phyloP scores from a whole-genome alignment of 2,797 vertebrate genomes.

The Bradypus variegatus region DNA sequence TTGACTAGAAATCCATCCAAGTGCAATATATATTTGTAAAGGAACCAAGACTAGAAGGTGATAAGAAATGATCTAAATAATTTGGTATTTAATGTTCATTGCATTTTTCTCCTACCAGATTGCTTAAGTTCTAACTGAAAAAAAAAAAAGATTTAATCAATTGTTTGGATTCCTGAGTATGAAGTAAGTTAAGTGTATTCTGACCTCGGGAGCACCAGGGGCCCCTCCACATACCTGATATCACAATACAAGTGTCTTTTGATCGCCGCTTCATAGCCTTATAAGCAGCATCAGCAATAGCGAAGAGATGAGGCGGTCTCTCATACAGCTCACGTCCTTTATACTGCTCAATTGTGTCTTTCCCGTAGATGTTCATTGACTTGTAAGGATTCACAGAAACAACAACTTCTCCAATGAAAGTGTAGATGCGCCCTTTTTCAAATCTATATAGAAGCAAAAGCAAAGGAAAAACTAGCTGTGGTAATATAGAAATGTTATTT shows the following conservation, averaged over 20 bases:
- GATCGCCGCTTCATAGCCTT: constrained; percentile 98
- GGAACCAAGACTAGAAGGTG: neutral
- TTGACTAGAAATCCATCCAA: neutral
- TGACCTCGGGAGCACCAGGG: neutral
- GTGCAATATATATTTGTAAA: neutral
- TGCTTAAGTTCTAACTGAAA: neutral
- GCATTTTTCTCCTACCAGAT: neutral
- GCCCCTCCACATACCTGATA: constrained; percentile 83
- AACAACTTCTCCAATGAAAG: constrained; percentile 95
- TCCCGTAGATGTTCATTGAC: constrained; percentile 92
- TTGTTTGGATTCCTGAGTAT: neutral
- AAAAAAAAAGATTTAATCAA: neutral
- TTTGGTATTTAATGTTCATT: neutral
- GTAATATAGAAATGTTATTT: neutral
- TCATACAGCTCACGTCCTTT: constrained; percentile 95
- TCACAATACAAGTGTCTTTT: constrained; percentile 98
- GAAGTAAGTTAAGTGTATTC: neutral
- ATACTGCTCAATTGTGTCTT: constrained; percentile 91
- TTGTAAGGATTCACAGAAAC: constrained; percentile 98
- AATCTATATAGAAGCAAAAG: constrained; percentile 76
- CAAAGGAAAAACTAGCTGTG: neutral
- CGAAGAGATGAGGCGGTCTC: constrained; percentile 95
- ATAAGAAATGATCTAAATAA: neutral
- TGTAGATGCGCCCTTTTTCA: constrained; percentile 95
- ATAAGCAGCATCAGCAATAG: constrained; percentile 96